A percentile compares a stretch with the other conserved stretches of the same genome.
These are phyloP conservation scores for Rhagonycha fulva DNA, from an alignment of 2,888 invertebrate genomes.

Conservation along the genomic window DNA sequence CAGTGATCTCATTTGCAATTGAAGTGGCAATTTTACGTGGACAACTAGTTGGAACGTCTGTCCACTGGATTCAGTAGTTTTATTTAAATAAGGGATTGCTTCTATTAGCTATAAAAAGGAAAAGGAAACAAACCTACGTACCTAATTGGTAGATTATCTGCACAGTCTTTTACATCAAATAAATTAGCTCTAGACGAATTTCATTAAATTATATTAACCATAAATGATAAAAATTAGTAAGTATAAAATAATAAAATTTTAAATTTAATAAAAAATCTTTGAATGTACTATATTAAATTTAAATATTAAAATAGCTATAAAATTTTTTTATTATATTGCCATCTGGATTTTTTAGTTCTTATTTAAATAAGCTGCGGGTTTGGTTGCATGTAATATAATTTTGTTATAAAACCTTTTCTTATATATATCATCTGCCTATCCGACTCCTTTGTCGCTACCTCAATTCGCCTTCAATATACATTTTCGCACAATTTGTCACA, in stretches of 20 bases:
- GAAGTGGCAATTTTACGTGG: conserved; percentile 21
- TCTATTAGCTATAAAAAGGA: conserved; percentile 10
- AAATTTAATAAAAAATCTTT: neutral
- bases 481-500: conserved; percentile 27
- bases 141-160: neutral
- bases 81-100: conserved; percentile 21
- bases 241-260: neutral
- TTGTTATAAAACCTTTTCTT: conserved; percentile 22
- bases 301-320: neutral
- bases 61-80: conserved; percentile 15
- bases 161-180: neutral
- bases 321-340: conserved; percentile 13
- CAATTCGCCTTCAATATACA: conserved; percentile 27
- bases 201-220: neutral
- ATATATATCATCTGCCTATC: conserved; percentile 22
- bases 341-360: conserved; percentile 17
- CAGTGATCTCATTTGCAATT: conserved; percentile 23
- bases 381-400: conserved; percentile 24
- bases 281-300: neutral
- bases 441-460: conserved; percentile 26
- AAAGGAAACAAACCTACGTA: conserved; percentile 1
- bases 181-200: neutral
- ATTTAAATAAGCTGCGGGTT: conserved; percentile 15
- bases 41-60: conserved; percentile 20
- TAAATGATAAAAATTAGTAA: neutral